These are phyloP conservation scores for Penaeus indicus DNA, from an alignment of 1,140 invertebrate species.

Conservation along the genomic window DNA sequence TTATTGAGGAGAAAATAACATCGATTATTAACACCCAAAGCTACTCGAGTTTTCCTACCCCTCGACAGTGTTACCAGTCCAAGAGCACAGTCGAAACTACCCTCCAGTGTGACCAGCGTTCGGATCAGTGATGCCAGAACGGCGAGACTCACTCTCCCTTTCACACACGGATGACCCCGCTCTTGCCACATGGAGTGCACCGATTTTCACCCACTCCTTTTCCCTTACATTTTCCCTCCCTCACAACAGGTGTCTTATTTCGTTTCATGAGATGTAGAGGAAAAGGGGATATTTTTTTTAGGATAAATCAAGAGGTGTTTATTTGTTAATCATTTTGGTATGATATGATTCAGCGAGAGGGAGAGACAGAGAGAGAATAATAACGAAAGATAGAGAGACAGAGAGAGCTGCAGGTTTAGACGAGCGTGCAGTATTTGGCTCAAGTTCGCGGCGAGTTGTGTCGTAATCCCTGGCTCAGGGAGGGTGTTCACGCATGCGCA, in stretches of 20 bases:
- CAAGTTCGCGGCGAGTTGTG: conserved; percentile 30
- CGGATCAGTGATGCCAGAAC: conserved; percentile 1
- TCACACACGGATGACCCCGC: conserved; percentile 52
- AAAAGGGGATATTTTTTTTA: no score
- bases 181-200: not conserved
- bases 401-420: not conserved
- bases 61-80: not conserved
- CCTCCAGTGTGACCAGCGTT: not conserved
- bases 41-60: not conserved
- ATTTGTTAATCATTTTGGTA: no score
- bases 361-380: no score
- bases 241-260: no score
- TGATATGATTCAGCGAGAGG: no score
- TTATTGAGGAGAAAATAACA: no score
- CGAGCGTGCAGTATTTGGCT: not conserved
- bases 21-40: no score
- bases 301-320: no score
- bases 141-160: conserved; percentile 41
- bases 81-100: not conserved
- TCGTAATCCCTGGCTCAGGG: not conserved
- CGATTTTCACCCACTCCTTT: not conserved
- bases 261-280: no score
- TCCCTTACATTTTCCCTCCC: no score
- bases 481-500: not conserved
- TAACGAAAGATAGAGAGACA: not conserved